Base-by-base conservation (phyloP, 92 coral and sea anemone genomes). In the Zoanthus gigantus region DNA sequence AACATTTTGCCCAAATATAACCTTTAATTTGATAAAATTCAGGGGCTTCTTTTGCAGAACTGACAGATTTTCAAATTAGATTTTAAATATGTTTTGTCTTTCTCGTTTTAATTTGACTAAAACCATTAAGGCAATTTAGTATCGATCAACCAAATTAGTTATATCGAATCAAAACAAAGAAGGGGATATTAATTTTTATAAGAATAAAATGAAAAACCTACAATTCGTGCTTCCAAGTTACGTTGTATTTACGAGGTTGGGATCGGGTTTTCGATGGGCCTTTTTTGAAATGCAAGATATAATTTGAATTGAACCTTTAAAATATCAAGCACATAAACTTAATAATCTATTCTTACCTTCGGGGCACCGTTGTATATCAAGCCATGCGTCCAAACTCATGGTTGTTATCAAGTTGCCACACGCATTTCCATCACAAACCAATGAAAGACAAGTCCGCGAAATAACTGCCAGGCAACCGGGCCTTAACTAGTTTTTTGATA, bases 341-440 rank as follows among this genome's bases (percentile, higher is more conserved):
- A 30, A 17, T 72, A 37, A 72, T 72, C 8, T 72, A 37, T 72
- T 72, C 76, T 37, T 72, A 37, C 76, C 76, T 72, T 72, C 52
- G 1, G 76, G 77, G 11, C 77, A 15, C 66, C 81, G 48, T 48
- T 76, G 80, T 76, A 23, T 76, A 17, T 32, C 63, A 52, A 76
- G 8, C 45, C 46, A 76, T 76, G 81, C n/a, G 47, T 76, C 81
- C 67, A 77, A 77, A 54, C 81, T 76, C 67, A 76, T 76, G 50
- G 52, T 76, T 48, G 44, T 7, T 23, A 30, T 14, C 32, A 31
- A 73, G 2, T 74, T 15, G 57, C 31, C 28, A 7, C 77, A 32
- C 2, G 12, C 23, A 72, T 72, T 17, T 72, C 50, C 77, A 72
- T 72, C 77, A 72, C 77, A 0, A 72, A 72, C 0, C 1, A 72